Conservation (phyloP, 2,113 vertebrate genomes). For the Trogon surrucura region DNA sequence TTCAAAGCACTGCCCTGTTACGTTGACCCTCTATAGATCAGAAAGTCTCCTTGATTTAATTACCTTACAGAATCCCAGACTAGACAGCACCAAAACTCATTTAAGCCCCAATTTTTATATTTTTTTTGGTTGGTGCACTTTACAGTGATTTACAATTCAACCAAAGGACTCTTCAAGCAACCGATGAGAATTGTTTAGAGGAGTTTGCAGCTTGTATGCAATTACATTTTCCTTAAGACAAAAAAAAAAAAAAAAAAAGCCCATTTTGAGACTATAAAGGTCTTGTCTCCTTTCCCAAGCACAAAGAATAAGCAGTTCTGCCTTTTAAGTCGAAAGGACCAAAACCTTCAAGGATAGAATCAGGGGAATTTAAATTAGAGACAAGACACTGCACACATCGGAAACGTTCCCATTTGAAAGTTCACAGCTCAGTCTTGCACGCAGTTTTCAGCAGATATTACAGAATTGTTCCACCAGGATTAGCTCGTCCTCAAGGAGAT, state of each 20-base stretch:
- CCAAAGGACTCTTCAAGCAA: background rate
- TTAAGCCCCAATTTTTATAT: background rate
- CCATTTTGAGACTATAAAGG: background rate
- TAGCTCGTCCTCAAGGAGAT: background rate
- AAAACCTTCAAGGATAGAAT: background rate
- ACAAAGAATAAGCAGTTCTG: background rate
- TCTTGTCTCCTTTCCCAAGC: background rate
- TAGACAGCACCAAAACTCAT: conserved; percentile 51
- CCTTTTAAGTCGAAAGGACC: background rate
- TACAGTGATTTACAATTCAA: background rate
- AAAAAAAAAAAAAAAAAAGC: background rate
- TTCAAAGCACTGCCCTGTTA: conserved; percentile 37
- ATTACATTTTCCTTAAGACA: background rate
- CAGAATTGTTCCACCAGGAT: background rate
- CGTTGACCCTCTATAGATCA: conserved; percentile 52
- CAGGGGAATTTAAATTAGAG: background rate
- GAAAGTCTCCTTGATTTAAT: conserved; percentile 38
- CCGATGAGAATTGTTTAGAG: background rate
- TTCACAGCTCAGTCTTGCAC: background rate
- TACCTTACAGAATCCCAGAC: conserved; percentile 29
- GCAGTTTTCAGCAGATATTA: background rate
- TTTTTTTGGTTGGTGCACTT: background rate
- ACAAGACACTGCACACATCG: background rate
- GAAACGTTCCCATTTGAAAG: background rate
- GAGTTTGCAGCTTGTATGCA: background rate